Evolutionary conservation across 1,140 invertebrate genomes (phyloP).

Genomic region (Pseudomyrmex sp.): DNA sequence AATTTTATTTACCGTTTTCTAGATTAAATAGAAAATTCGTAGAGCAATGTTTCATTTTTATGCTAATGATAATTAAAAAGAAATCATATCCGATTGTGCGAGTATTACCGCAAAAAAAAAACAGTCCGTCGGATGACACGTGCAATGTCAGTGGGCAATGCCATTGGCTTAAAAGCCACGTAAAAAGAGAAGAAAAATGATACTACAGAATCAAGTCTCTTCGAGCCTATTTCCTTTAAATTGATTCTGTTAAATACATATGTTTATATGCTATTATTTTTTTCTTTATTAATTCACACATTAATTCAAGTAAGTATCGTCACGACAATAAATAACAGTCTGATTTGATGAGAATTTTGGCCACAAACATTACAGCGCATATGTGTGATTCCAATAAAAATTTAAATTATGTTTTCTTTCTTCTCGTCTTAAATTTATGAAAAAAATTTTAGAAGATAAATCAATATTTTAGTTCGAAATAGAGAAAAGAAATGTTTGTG

Average conservation of each 20-base stretch:
- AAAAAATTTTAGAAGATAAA: no score
- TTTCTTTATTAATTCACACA: constrained; percentile 2
- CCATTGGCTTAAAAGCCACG: constrained; percentile 15
- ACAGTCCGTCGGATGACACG: constrained; percentile 34
- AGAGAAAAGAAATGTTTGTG: not conserved
- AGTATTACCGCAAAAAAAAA: not conserved
- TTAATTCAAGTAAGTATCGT: constrained; percentile 12
- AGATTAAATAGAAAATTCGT: no score
- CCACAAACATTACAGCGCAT: no score
- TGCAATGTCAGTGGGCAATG: constrained; percentile 12
- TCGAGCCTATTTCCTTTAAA: constrained; percentile 6
- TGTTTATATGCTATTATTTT: not conserved
- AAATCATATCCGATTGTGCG: no score
- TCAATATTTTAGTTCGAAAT: no score
- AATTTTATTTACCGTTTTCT: constrained; percentile 1
- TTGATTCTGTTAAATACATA: constrained; percentile 13
- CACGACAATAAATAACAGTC: constrained; percentile 8
- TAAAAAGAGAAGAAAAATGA: constrained; percentile 22
- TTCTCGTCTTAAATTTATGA: no score
- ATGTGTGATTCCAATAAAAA: no score
- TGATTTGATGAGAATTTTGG: not conserved
- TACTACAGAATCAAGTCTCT: constrained; percentile 5
- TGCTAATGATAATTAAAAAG: not conserved
- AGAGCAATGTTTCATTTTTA: no score
- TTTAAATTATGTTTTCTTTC: no score